These are phyloP conservation scores for Macrostomum cliftonense DNA, from an alignment of 2,888 invertebrate genomes.

Conservation along the genomic window DNA sequence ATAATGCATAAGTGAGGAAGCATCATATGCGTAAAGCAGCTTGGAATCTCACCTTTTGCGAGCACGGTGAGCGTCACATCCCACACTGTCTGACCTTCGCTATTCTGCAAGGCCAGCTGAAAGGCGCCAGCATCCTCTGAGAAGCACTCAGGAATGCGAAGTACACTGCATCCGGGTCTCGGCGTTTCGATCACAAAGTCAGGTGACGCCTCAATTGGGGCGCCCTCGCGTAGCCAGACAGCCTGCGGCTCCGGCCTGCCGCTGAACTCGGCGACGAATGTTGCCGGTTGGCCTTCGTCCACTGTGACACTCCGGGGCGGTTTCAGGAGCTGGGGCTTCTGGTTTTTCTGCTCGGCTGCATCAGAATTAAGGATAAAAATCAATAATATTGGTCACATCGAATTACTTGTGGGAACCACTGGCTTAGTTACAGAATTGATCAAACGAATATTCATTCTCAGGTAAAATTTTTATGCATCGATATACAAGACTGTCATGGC, in stretches of 20 bases:
- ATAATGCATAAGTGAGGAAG: too few relatives aligned
- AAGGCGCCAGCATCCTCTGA: conserved; percentile 25
- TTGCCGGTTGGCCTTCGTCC: conserved; percentile 73
- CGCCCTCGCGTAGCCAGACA: conserved; percentile 62
- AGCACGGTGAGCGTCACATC: conserved; percentile 2
- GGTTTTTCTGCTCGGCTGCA: conserved; percentile 7
- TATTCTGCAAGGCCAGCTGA: conserved; percentile 6
- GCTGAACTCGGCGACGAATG: conserved; percentile 53
- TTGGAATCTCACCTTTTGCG: not conserved
- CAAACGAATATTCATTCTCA: too few relatives aligned
- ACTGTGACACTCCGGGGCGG: conserved; percentile 67
- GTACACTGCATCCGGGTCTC: not conserved
- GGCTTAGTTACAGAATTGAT: too few relatives aligned
- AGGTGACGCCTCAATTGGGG: conserved; percentile 47
- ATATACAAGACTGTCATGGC: too few relatives aligned
- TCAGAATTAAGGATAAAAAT: too few relatives aligned
- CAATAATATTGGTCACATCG: too few relatives aligned
- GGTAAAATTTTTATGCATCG: too few relatives aligned
- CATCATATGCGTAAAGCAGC: too few relatives aligned
- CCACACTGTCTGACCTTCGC: not conserved
- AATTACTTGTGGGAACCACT: too few relatives aligned
- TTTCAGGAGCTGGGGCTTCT: conserved; percentile 59
- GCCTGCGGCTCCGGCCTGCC: conserved; percentile 42
- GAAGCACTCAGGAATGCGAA: conserved; percentile 43
- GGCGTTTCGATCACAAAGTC: not conserved